These are phyloP conservation scores for Oophaga sylvatica DNA, from an alignment of 2,797 vertebrate species.

Conservation along the genomic window DNA sequence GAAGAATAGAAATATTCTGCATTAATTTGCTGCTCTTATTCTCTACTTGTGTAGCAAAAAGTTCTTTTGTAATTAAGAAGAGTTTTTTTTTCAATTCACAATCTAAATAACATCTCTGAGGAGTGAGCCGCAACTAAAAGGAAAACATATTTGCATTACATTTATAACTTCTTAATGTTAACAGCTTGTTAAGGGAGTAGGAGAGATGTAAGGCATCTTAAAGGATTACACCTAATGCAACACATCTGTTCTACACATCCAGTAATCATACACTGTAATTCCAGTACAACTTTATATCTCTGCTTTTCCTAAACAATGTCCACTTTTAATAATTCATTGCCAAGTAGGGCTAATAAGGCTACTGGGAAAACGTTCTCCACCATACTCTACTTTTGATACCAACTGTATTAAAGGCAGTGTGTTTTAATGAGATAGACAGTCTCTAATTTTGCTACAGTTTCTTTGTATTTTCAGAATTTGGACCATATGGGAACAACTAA, in stretches of 20 bases:
- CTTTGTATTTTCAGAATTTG: not conserved
- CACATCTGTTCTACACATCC: slow-evolving; percentile 44
- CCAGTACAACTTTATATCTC: slow-evolving; percentile 36
- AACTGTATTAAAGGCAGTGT: not conserved
- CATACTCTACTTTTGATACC: not conserved
- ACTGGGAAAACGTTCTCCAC: not conserved
- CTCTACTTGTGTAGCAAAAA: not conserved
- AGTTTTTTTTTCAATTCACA: slow-evolving; percentile 22
- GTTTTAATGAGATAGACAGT: not conserved
- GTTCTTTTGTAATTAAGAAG: slow-evolving; percentile 26
- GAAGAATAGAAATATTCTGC: slow-evolving; percentile 20
- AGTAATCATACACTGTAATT: slow-evolving; percentile 31
- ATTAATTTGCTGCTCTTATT: not conserved
- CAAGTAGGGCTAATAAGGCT: not conserved
- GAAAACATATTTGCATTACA: slow-evolving; percentile 53
- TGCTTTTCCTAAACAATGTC: slow-evolving; percentile 27
- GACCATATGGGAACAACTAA: not conserved
- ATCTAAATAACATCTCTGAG: slow-evolving; percentile 44
- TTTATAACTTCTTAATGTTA: slow-evolving; percentile 56
- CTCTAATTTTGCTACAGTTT: not conserved
- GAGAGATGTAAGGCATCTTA: slow-evolving; percentile 49
- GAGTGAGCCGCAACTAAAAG: slow-evolving; percentile 24
- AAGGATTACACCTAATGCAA: slow-evolving; percentile 52
- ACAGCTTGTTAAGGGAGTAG: slow-evolving; percentile 53
- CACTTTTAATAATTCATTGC: slow-evolving; percentile 42